Base-by-base conservation (phyloP, 1,140 invertebrate species). In the Eumeta japonica region DNA sequence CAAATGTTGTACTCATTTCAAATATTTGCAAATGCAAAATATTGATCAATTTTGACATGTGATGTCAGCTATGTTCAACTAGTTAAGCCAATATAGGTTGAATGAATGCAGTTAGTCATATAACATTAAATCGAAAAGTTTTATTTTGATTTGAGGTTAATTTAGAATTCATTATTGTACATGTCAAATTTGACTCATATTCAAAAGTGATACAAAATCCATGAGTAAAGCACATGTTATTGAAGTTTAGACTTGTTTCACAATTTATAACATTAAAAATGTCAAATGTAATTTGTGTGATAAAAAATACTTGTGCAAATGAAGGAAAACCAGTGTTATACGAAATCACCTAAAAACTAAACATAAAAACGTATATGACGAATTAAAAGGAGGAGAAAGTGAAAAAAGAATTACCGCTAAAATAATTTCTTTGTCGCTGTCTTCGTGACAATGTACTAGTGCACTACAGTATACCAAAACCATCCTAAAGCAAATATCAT, bases 171-270 rank as follows among this genome's bases (percentile, higher is more conserved):
- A 11, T 20, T 33, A 46, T 35, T n/a, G n/a, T n/a, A n/a, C n/a
- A 35, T 38, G 13, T 35, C 43, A 40, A 45, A 45, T 45, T 45
- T 40, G 37, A 45, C 30, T 43, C 35, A 43, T 43, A 43, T 36
- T 36, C 28, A 37, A 29, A 28, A n/a, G 28, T 29, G 28, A 39
- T 24, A n/a, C 29, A 27, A 33, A 18, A 39, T 41, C 43, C 45
- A 43, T 48, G 27, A 47, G 45, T 40, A 45, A 49, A 45, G 13
- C 38, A 44, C 27, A 35, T 13, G 12, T 38, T 16, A 36, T 42
- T 12, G 39, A 45, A 37, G 28, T 45, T 37, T 49, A 31, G n/a
- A n/a, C n/a, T n/a, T n/a, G n/a, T n/a, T n/a, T n/a, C n/a, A n/a
- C n/a, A n/a, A n/a, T n/a, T n/a, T 43, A 19, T 41, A 39, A 50